Base-by-base conservation (phyloP, 2,888 invertebrate species). In the Thymelicus acteon region DNA sequence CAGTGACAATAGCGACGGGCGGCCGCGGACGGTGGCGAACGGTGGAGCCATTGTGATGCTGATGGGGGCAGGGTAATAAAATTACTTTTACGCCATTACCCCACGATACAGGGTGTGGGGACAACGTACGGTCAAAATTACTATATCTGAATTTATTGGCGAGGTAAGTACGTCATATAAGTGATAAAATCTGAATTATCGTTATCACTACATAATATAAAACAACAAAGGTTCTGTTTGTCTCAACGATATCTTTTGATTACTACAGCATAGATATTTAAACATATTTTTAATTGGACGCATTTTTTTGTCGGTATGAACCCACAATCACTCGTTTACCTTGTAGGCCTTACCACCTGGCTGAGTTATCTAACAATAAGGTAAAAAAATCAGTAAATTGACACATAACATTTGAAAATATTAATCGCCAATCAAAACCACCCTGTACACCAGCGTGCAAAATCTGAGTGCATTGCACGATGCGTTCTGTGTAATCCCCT, bases 11-110 rank as follows among this genome's bases (percentile, higher is more conserved):
- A 81, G 81, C 82, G 85, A 84, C 85, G 83, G 82, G 79, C 86
- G 86, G 82, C 91, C 89, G 89, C 91, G 90, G 86, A 88, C 87
- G 85, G 12, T 87, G 88, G 44, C 12, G 10, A 7, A 40, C 40
- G 40, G 40, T 40, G 40, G 40, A 8, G 86, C 85, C 91, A 93
- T 93, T 93, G 93, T 93, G 87, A 93, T 93, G 93, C 88, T 93
- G 92, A 93, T 93, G 86, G 93, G 93, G 91, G 91, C 90, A 93
- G 89, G 92, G 92, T 93, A 93, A 93, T 93, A 93, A 93, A 93
- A 93, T 93, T 93, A 93, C 93, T 93, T 86, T 92, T 92, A 93
- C 86, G 89, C 93, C 93, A 93, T 93, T 93, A 93, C 93, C 85
- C 91, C 77, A 78, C 83, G 77, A 83, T 90, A 93, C 82, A 91